A percentile compares a stretch with the other conserved stretches of the same genome.
phyloP scores from a whole-genome alignment of 2,888 invertebrate species.

The Oscheius onirici region DNA sequence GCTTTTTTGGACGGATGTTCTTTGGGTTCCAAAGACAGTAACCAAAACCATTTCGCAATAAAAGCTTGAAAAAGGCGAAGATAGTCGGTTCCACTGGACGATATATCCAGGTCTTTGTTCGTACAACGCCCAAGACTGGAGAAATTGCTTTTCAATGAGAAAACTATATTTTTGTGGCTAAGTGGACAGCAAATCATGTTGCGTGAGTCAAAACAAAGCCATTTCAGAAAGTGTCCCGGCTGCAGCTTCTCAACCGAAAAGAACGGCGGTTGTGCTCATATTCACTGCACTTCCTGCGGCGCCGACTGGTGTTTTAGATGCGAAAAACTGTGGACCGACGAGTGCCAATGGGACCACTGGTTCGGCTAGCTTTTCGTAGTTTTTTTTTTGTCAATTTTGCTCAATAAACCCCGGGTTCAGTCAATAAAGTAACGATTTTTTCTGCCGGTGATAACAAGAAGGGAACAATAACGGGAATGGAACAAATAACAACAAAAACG shows the following conservation, averaged over 20 bases:
- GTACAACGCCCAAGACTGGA: too few relatives aligned
- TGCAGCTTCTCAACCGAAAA: constrained; percentile 61
- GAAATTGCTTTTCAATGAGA: too few relatives aligned
- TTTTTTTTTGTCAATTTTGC: background rate
- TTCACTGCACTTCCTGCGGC: constrained; percentile 61
- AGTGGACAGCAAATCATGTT: too few relatives aligned
- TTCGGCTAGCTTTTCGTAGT: constrained; percentile 36
- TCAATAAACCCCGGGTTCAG: background rate
- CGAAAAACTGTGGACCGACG: constrained; percentile 53
- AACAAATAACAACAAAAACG: constrained; percentile 8
- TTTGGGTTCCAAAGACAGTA: too few relatives aligned
- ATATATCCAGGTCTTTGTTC: too few relatives aligned
- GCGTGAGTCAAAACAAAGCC: background rate
- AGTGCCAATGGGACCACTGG: constrained; percentile 71
- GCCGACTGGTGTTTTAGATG: constrained; percentile 65
- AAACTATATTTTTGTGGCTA: too few relatives aligned
- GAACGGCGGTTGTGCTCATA: constrained; percentile 68
- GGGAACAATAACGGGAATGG: background rate
- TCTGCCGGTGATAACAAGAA: background rate
- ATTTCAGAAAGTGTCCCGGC: constrained; percentile 55
- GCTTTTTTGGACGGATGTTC: too few relatives aligned
- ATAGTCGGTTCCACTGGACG: too few relatives aligned
- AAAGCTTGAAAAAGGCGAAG: too few relatives aligned
- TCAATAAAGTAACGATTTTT: too few relatives aligned
- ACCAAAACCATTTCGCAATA: too few relatives aligned